phyloP scores from a whole-genome alignment of 1,140 invertebrate species.

The Globodera ellingtonae region DNA sequence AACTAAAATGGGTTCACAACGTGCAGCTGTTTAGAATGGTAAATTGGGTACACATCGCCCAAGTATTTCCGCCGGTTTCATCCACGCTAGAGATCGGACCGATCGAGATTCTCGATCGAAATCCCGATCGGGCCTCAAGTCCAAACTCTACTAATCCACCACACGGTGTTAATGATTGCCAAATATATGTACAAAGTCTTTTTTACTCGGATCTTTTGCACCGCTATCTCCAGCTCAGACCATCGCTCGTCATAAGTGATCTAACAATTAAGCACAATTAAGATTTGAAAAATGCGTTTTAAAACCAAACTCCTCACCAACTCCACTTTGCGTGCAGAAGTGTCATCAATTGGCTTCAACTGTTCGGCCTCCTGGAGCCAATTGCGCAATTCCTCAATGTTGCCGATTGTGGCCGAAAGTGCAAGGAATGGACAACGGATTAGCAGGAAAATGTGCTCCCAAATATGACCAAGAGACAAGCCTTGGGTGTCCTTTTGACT shows the following conservation, averaged over 20 bases:
- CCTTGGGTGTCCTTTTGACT: constrained; percentile 34
- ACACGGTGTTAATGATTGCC: no score
- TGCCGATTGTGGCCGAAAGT: constrained; percentile 62
- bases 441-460: constrained; percentile 64
- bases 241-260: constrained; percentile 62
- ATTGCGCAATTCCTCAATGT: constrained; percentile 52
- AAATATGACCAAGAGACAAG: constrained; percentile 54
- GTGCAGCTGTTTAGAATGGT: not conserved
- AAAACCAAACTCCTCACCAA: constrained; percentile 24
- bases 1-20: not conserved
- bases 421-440: constrained; percentile 64
- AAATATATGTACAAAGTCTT: not conserved
- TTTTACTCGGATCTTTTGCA: constrained; percentile 42
- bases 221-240: constrained; percentile 61
- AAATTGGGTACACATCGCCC: no score
- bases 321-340: constrained; percentile 46
- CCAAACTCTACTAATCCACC: no score
- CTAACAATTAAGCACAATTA: not conserved
- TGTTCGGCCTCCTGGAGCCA: constrained; percentile 57
- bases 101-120: no score
- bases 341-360: constrained; percentile 41
- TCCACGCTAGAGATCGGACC: no score
- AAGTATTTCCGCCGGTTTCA: no score
- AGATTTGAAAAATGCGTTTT: not conserved
- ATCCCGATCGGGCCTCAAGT: no score